These are phyloP conservation scores for Diglossa cyanea DNA, from an alignment of 2,797 vertebrate species.

Conservation along the genomic window DNA sequence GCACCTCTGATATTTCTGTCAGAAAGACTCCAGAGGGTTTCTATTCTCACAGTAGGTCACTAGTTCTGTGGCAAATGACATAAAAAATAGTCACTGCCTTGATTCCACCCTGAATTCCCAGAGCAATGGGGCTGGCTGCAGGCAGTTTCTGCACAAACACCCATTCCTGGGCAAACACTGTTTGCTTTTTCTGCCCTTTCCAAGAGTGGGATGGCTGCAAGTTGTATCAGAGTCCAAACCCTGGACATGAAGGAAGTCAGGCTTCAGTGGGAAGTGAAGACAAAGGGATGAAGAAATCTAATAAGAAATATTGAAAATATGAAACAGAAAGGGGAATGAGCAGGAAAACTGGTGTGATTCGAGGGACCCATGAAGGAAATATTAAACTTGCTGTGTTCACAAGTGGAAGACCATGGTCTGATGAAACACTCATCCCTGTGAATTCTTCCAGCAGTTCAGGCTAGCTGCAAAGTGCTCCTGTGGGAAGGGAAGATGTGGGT, in stretches of 20 bases:
- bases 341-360: background rate
- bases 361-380: background rate
- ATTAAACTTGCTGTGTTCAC: background rate
- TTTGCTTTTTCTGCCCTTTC: background rate
- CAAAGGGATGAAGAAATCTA: background rate
- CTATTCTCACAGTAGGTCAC: background rate
- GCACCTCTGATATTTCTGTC: background rate
- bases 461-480: background rate
- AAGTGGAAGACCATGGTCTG: background rate
- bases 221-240: background rate
- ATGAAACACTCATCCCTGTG: rapidly evolving
- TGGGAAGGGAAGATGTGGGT: background rate
- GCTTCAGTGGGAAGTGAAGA: background rate
- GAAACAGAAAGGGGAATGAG: rapidly evolving
- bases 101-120: background rate
- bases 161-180: background rate
- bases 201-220: background rate
- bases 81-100: background rate
- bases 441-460: background rate
- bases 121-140: background rate
- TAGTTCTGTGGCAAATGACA: rapidly evolving
- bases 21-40: background rate
- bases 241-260: background rate
- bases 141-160: background rate
- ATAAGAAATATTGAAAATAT: background rate